Percentiles rank a stretch among this genome's conserved stretches.
These are phyloP conservation scores for Lomographa bimaculata DNA, from an alignment of 2,888 invertebrate species.

Conservation along the genomic window DNA sequence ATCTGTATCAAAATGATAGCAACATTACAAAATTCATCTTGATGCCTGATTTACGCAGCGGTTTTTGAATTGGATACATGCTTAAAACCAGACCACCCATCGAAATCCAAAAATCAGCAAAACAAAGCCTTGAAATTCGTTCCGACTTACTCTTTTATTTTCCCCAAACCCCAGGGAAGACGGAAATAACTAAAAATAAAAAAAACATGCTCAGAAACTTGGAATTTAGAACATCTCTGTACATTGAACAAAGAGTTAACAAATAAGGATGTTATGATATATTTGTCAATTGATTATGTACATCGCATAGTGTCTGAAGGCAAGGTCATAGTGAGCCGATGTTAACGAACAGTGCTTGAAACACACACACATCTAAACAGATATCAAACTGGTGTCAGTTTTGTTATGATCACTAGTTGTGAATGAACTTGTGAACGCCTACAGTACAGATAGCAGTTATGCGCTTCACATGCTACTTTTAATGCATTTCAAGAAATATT, in stretches of 20 bases:
- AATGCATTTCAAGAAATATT: constrained; percentile 55
- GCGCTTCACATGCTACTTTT: constrained; percentile 51
- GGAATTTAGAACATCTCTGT: constrained; percentile 18
- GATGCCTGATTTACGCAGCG: constrained; percentile 18
- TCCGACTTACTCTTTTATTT: constrained; percentile 75
- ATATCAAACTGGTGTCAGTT: constrained; percentile 18
- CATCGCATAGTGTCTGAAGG: neutral
- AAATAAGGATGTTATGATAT: no score
- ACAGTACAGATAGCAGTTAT: constrained; percentile 47
- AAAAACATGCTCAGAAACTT: constrained; percentile 42
- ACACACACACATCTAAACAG: constrained; percentile 18
- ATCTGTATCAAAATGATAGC: constrained; percentile 16
- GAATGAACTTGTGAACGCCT: constrained; percentile 24
- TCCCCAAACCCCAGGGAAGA: constrained; percentile 70
- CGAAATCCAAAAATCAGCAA: constrained; percentile 56
- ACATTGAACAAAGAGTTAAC: no score
- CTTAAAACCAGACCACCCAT: constrained; percentile 48
- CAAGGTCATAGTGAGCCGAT: constrained; percentile 2
- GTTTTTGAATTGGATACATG: constrained; percentile 38
- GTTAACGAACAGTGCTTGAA: constrained; percentile 7
- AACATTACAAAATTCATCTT: constrained; percentile 18
- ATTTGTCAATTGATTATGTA: no score
- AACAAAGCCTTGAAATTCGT: constrained; percentile 58
- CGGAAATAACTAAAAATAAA: constrained; percentile 78
- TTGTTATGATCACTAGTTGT: constrained; percentile 21